These are phyloP conservation scores for Piprites chloris DNA, from an alignment of 2,113 vertebrate genomes.

Conservation along the genomic window DNA sequence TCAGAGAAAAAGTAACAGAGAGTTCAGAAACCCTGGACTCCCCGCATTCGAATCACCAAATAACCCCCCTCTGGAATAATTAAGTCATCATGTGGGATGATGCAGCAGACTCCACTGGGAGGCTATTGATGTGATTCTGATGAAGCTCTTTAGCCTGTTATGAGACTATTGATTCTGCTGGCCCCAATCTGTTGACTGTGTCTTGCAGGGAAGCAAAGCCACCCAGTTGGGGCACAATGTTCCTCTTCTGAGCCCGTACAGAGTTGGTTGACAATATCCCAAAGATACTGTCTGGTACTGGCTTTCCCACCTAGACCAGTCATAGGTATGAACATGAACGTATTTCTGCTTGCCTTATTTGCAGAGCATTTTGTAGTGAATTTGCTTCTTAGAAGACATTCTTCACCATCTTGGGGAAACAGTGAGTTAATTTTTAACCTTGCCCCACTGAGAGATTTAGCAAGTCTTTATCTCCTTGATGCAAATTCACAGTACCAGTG, in stretches of 20 bases:
- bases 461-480: slow-evolving; percentile 4
- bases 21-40: background rate
- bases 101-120: background rate
- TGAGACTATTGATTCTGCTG: background rate
- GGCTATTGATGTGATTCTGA: background rate
- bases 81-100: background rate
- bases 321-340: background rate
- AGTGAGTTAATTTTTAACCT: background rate
- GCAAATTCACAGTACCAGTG: background rate
- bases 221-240: background rate
- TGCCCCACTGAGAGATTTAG: background rate
- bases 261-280: background rate
- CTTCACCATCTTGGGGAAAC: background rate
- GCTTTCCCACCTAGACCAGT: background rate
- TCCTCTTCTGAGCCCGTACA: background rate
- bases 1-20: background rate
- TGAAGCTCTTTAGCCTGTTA: background rate
- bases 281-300: background rate
- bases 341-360: background rate
- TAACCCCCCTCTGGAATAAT: background rate
- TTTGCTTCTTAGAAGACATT: background rate
- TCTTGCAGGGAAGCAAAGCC: background rate
- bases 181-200: background rate
- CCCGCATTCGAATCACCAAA: background rate
- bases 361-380: background rate